A percentile compares a stretch with the other conserved stretches of the same genome.
Evolutionary conservation across 2,113 vertebrate genomes (phyloP).

Genomic region (Motacilla tschutschensis): DNA sequence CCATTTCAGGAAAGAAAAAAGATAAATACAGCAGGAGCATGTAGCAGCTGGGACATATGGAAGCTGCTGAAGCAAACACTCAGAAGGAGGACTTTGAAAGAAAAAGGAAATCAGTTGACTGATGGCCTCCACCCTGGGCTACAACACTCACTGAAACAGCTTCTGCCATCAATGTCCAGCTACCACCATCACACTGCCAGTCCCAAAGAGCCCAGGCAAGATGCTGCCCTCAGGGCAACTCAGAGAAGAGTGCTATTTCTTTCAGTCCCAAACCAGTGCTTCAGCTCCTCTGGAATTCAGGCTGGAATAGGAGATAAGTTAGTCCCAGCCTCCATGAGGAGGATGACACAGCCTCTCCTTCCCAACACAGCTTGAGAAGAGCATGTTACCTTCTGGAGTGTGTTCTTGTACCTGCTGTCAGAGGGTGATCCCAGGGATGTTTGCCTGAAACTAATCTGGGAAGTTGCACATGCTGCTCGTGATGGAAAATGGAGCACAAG

Average conservation of each 20-base stretch:
- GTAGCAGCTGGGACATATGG: not conserved
- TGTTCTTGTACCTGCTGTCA: not conserved
- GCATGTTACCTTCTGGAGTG: fast-evolving
- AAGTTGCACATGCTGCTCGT: not conserved
- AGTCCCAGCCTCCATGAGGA: not conserved
- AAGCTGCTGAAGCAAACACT: not conserved
- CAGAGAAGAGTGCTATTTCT: not conserved
- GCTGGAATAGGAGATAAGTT: not conserved
- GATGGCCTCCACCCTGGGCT: not conserved
- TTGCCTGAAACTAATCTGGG: not conserved
- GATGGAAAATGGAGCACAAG: not conserved
- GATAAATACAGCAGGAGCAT: not conserved
- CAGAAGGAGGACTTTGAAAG: not conserved
- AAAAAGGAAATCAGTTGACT: not conserved
- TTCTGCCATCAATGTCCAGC: not conserved
- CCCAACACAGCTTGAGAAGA: not conserved
- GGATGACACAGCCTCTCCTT: not conserved
- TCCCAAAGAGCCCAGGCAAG: not conserved
- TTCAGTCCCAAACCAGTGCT: not conserved
- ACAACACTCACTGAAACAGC: fast-evolving
- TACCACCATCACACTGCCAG: not conserved
- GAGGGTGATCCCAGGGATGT: not conserved
- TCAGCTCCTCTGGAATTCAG: not conserved
- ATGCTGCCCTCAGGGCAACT: not conserved
- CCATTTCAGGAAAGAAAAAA: not conserved